phyloP scores from a whole-genome alignment of 1,140 invertebrate genomes.

The Drosophila kikkawai region DNA sequence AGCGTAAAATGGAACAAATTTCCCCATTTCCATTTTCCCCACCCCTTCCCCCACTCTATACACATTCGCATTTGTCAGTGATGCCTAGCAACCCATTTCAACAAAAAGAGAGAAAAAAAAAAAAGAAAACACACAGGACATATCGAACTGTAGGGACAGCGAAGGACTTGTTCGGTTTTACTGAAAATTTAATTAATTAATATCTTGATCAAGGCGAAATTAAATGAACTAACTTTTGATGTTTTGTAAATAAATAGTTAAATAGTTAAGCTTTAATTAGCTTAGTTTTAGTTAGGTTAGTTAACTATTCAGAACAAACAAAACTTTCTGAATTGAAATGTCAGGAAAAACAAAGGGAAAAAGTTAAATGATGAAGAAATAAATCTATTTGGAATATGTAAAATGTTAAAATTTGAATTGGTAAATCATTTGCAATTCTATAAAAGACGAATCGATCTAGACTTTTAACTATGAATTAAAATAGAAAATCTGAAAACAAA shows the following conservation, averaged over 20 bases:
- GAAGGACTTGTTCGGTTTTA: slow-evolving; percentile 6
- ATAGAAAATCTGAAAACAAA: background rate
- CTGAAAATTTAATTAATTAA: slow-evolving; percentile 27
- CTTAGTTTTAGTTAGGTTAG: background rate
- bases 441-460: background rate
- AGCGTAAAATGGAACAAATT: slow-evolving; percentile 82
- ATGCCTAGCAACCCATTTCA: slow-evolving; percentile 30
- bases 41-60: background rate
- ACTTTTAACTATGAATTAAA: background rate
- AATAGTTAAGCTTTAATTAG: background rate
- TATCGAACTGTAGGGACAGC: slow-evolving; percentile 23
- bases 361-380: too few species aligned
- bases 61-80: slow-evolving; percentile 8
- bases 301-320: background rate
- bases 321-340: background rate
- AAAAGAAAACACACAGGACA: slow-evolving; percentile 18
- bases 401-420: background rate
- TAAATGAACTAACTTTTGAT: background rate
- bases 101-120: background rate
- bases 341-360: background rate
- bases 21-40: slow-evolving; percentile 16
- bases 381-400: too few species aligned
- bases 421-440: background rate
- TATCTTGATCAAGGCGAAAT: slow-evolving; percentile 9
- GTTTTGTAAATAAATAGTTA: background rate